Percentiles rank a stretch among this genome's conserved stretches.
Conservation (phyloP, 2,113 vertebrate genomes). For the Symphodus melops region DNA sequence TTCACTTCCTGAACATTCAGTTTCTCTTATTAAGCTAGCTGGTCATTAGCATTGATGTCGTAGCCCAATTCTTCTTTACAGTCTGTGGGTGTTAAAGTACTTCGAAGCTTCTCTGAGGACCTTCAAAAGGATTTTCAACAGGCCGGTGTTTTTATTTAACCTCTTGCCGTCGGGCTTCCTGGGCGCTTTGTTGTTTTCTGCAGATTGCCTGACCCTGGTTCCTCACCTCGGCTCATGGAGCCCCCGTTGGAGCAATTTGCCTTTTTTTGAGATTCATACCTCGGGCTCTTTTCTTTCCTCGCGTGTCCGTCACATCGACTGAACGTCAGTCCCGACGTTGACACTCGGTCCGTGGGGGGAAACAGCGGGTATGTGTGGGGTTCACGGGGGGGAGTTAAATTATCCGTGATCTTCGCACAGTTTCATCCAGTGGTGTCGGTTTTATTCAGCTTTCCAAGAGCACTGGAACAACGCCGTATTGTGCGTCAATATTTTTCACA, state of each 20-base stretch:
- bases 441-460: neutral
- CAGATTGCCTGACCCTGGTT: constrained; percentile 1
- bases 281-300: constrained; percentile 14
- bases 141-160: neutral
- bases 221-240: neutral
- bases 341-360: constrained; percentile 14
- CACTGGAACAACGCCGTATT: neutral
- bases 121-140: neutral
- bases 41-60: too few relatives aligned
- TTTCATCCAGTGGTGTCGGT: neutral
- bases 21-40: too few relatives aligned
- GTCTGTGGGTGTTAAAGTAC: neutral
- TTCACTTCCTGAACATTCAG: too few relatives aligned
- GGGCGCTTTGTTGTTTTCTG: neutral
- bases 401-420: constrained; percentile 2
- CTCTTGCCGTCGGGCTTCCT: constrained; percentile 3
- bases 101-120: neutral
- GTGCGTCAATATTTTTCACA: constrained; percentile 12
- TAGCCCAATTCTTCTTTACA: neutral
- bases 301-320: constrained; percentile 42
- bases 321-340: constrained; percentile 37
- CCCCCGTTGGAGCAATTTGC: neutral
- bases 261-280: constrained; percentile 26
- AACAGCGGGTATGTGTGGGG: neutral
- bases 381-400: neutral